Evolutionary conservation across 1,140 invertebrate genomes (phyloP).

Genomic region (Bombus cullumanus): DNA sequence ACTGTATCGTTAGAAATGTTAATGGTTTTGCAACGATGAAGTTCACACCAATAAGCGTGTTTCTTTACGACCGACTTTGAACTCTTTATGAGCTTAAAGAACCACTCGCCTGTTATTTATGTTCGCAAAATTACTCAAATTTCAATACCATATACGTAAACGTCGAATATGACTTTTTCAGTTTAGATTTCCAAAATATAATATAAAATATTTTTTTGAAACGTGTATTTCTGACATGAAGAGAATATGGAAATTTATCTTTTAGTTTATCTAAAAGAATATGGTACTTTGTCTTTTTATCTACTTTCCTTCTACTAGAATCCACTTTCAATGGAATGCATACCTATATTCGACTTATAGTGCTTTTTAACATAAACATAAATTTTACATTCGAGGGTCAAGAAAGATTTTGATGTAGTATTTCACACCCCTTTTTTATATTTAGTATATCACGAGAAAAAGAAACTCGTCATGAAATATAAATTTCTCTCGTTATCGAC

Average conservation of each 20-base stretch:
- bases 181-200: not conserved
- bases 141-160: not conserved
- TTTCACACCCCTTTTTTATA: not conserved
- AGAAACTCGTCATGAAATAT: not conserved
- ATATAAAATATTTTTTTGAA: not conserved
- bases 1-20: not conserved
- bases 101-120: not conserved
- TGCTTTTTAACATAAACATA: conserved; percentile 16
- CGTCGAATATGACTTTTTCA: not conserved
- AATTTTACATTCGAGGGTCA: not conserved
- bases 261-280: not conserved
- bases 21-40: not conserved
- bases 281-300: not conserved
- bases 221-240: not conserved
- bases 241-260: not conserved
- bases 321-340: conserved; percentile 22
- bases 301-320: not conserved
- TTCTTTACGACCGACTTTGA: not conserved
- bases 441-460: not conserved
- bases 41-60: not conserved
- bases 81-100: not conserved
- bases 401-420: not conserved
- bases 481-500: not conserved
- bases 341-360: not conserved
- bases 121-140: not conserved